phyloP scores from a whole-genome alignment of 2,888 invertebrate species.

The Neoitamus cyanurus region DNA sequence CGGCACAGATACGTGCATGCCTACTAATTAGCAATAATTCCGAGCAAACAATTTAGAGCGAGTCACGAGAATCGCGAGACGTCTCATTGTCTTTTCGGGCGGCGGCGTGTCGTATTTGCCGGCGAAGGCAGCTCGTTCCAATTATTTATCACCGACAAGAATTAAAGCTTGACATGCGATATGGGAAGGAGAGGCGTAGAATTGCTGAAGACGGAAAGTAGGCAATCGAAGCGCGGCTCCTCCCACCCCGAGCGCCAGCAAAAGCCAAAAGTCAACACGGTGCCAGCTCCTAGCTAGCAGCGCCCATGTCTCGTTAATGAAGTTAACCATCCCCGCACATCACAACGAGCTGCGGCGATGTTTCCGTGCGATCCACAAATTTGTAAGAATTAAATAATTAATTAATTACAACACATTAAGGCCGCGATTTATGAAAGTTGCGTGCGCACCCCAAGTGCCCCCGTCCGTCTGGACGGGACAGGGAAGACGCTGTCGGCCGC shows the following conservation, averaged over 20 bases:
- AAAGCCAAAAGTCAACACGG: constrained; percentile 7
- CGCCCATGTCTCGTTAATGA: constrained; percentile 36
- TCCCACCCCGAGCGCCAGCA: background rate
- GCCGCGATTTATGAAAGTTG: constrained; percentile 47
- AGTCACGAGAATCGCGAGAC: constrained; percentile 33
- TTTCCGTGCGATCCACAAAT: constrained; percentile 47
- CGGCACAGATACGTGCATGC: constrained; percentile 23
- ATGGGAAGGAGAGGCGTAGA: background rate
- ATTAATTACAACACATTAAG: constrained; percentile 48
- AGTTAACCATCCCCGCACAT: constrained; percentile 34
- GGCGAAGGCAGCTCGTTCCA: background rate
- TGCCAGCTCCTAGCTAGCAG: background rate
- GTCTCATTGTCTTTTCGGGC: constrained; percentile 11
- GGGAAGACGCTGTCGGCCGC: background rate
- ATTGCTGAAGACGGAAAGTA: background rate
- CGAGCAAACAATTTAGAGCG: background rate
- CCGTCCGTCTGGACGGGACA: background rate
- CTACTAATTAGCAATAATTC: constrained; percentile 23
- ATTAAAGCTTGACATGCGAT: constrained; percentile 31
- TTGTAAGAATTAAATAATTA: constrained; percentile 50
- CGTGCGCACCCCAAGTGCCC: constrained; percentile 30
- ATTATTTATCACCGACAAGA: constrained; percentile 36
- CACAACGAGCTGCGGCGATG: constrained; percentile 38
- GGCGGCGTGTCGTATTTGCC: no score
- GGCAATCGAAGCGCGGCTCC: background rate